These are phyloP conservation scores for Drosophila neonasuta DNA, from an alignment of 2,888 invertebrate genomes.

Conservation along the genomic window DNA sequence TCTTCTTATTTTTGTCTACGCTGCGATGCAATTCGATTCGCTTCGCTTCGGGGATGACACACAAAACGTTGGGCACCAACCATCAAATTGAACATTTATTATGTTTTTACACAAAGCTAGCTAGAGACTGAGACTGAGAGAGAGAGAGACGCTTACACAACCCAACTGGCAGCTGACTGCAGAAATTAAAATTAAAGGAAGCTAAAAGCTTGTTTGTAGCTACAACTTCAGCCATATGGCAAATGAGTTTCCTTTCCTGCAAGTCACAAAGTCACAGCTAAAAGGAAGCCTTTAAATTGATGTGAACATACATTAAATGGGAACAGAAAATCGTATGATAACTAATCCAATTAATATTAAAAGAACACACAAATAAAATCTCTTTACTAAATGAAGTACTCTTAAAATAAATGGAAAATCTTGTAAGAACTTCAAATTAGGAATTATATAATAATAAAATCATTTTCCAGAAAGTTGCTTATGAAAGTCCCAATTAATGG, in stretches of 20 bases:
- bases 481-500: too few species aligned
- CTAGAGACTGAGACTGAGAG: not conserved
- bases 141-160: slow-evolving; percentile 64
- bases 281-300: not conserved
- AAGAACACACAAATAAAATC: too few species aligned
- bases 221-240: slow-evolving; percentile 5
- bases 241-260: not conserved
- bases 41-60: slow-evolving; percentile 49
- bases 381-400: not conserved
- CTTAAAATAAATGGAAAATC: too few species aligned
- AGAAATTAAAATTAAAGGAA: slow-evolving; percentile 67
- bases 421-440: too few species aligned
- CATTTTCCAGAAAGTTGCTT: too few species aligned
- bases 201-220: slow-evolving; percentile 2
- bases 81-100: slow-evolving; percentile 76
- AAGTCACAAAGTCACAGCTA: not conserved
- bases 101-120: slow-evolving; percentile 29
- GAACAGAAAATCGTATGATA: too few species aligned
- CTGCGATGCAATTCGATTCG: not conserved
- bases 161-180: slow-evolving; percentile 65
- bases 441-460: too few species aligned
- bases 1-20: too few species aligned
- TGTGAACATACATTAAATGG: not conserved
- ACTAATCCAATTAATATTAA: too few species aligned
- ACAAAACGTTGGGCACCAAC: slow-evolving; percentile 51